Base-by-base conservation (phyloP, 2,797 vertebrate species). In the Falco peregrinus region DNA sequence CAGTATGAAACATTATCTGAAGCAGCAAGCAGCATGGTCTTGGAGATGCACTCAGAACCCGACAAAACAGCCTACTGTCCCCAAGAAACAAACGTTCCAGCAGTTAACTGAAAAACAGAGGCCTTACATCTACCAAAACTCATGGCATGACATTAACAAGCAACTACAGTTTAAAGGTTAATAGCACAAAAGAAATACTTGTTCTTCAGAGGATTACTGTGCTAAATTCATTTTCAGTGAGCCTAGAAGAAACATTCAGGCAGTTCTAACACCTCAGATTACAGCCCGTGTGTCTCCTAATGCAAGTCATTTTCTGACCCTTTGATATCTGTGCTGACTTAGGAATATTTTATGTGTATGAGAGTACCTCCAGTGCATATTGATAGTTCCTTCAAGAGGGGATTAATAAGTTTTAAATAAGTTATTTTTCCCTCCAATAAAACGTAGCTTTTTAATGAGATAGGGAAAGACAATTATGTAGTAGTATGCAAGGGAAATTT, bases 101-200 rank as follows among this genome's bases (percentile, higher is more conserved):
- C 45, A 90, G 39, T 89, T 92, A 84, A 56, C 50, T 65, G 16
- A 51, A 96, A 75, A 79, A 50, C 31, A 47, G 76, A 65, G 54
- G 56, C 51, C 28, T 33, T 13, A 35, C 2, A 10, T 43, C n/a
- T 92, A 79, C 89, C 84, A 96, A 82, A 94, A 91, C 50, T 87
- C 73, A 70, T 60, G 9, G 68, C 92, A 28, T 24, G 31, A 92
- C 74, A 81, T 76, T 79, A 78, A 57, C 73, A 91, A 25, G 68
- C 35, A 68, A 76, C 45, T 90, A 69, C 65, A 90, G 90, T 56
- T 92, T 75, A 88, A 84, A 88, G 57, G 37, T 85, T 84, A 87
- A 4, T 81, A 69, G 29, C 60, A 78, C 13, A 43, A 80, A 88
- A 77, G 4, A 71, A 86, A 78, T 2, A 2, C 65, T 47, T 3